A percentile compares a stretch with the other conserved stretches of the same genome.
These are phyloP conservation scores for Lacerta viridis DNA, from an alignment of 2,797 vertebrate species.

Conservation along the genomic window DNA sequence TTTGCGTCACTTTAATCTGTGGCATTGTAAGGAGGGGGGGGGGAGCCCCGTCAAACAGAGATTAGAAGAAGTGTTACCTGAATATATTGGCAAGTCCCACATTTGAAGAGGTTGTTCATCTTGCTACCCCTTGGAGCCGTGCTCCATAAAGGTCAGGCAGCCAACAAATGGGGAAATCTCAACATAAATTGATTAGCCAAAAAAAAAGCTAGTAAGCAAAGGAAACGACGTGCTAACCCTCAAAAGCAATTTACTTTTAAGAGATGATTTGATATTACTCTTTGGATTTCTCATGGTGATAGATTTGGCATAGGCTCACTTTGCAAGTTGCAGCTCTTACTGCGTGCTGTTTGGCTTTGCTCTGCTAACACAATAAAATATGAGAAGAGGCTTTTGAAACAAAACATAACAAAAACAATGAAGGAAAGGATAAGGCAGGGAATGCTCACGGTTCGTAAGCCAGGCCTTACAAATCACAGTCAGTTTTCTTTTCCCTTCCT, in stretches of 20 bases:
- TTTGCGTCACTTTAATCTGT: neutral
- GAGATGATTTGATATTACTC: neutral
- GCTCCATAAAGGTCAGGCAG: slow-evolving; percentile 27
- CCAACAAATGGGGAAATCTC: neutral
- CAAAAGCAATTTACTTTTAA: slow-evolving; percentile 27
- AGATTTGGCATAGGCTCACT: slow-evolving; percentile 38
- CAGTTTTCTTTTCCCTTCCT: neutral
- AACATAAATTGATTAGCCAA: slow-evolving; percentile 6
- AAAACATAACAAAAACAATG: neutral
- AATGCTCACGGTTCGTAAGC: neutral
- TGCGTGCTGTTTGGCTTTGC: neutral
- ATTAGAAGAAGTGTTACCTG: neutral
- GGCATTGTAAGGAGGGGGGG: neutral
- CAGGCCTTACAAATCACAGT: slow-evolving; percentile 16
- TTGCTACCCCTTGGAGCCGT: slow-evolving; percentile 25
- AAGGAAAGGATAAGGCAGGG: neutral
- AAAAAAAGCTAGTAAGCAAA: slow-evolving; percentile 17
- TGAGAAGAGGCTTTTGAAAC: neutral
- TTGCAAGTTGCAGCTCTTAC: slow-evolving; percentile 31
- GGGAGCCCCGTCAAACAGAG: rapidly evolving
- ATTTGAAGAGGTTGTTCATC: slow-evolving; percentile 23
- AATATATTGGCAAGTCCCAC: slow-evolving; percentile 14
- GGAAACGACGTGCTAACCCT: neutral
- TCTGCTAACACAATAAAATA: neutral
- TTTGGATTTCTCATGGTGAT: slow-evolving; percentile 22